Evolutionary conservation across 2,113 vertebrate species (phyloP), one percentile per base, ranked within the genome.

Genomic region (Siniperca chuatsi): DNA sequence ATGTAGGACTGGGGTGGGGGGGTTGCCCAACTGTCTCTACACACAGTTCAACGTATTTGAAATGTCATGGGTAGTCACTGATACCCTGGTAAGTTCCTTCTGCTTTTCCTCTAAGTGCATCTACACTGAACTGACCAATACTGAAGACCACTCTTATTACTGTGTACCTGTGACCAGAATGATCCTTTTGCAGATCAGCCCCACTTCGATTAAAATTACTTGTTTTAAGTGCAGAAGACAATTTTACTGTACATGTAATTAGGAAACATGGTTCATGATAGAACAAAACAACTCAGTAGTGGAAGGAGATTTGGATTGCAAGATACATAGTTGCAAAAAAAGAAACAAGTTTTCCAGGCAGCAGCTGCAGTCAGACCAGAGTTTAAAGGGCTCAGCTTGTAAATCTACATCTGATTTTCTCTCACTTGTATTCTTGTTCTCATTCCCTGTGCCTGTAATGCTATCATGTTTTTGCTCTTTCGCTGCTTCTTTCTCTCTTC

Each of bases 21-120:
- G 79, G 75, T 69, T 81, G 78, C 75, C 75, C 58, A 75, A 85
- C 73, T 73, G 75, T 82, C 84, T 87, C 71, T 78, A 81, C 46
- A 52, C 85, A 84, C 68, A 66, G 60, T 81, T 55, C 75, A 86
- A 67, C 9, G 4, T 44, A n/a, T 61, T 74, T 23, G 3, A 70
- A 71, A 79, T 40, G 37, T 42, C 20, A 78, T 11, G 40, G 62
- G 65, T 35, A 35, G 15, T 65, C 58, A 44, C 50, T 81, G 10
- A 67, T 29, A 46, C n/a, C 18, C 29, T 68, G 21, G 8, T 5
- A 1, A 67, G 7, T 74, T 46, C 16, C 57, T 54, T 52, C 62
- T 40, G 72, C 15, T 73, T 79, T 82, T n/a, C 18, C 21, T 18
- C 57, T 23, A 21, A 42, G 16, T 11, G 25, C 25, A 70, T 37